Evolutionary conservation across 2,113 vertebrate genomes (phyloP), one percentile per base, ranked within the genome.

Genomic region (Alouatta palliata): DNA sequence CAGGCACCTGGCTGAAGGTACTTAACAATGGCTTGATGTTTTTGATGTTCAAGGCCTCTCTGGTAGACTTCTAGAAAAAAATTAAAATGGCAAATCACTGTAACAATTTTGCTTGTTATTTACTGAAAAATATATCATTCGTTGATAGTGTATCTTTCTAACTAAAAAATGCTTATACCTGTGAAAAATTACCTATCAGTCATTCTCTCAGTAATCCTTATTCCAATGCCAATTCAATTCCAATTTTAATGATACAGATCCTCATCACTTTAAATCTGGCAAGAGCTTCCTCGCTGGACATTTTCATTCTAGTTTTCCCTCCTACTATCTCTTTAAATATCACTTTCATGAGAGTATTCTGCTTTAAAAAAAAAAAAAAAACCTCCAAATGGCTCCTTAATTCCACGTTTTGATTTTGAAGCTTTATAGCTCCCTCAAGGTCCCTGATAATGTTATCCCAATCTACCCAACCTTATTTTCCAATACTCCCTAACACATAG

Each of bases 1-100:
- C 99, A 84, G 99, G 98, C 95, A 99, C 98, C 95, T 99, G 99
- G 94, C 98, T 99, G 96, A 99, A 99, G 1, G 98, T 97, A 3
- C 88, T 98, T 92, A 99, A 92, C 77, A 99, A 95, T 0, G 98
- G 98, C 96, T 99, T 99, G 98, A 99, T 99, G 96, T 89, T 99
- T 98, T 99, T 99, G 70, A 95, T 97, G 77, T 97, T 97, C 52
- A 99, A 97, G 21, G 99, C 99, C 32, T 98, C 98, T 98, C 97
- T 99, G 70, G 99, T 99, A 76, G 99, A 99, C 1, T 98, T 98
- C 99, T 99, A 97, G 40, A 64, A 94, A 97, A 95, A 96, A 56
- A 98, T 64, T 64, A 0, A 98, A 96, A 94, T 56, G 77, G 94
- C n/a, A 97, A 97, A 12, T 96, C 90, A 89, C 25, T 94, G 87